Base-by-base conservation (phyloP, 2,113 vertebrate genomes). In the Chaetops frenatus region DNA sequence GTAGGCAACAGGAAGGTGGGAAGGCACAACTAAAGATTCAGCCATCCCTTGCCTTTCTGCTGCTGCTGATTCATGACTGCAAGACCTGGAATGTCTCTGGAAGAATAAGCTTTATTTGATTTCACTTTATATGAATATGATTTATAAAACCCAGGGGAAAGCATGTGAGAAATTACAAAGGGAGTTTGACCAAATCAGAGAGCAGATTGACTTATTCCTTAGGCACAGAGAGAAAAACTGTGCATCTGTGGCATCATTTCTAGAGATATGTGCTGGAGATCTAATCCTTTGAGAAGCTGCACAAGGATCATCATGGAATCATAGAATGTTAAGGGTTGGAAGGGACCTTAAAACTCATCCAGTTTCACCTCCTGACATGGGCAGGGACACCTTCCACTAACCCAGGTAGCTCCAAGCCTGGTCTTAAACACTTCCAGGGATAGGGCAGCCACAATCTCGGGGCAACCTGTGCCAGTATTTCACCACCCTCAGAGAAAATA, bases 131-230 rank as follows among this genome's bases (percentile, higher is more conserved):
- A 40, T 16, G 24, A 71, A 35, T 42, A 58, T 5, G 10, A 85
- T 87, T 89, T 87, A 53, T 86, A 89, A 84, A 92, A 69, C 40
- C 57, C 20, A 53, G 33, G 36, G 61, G 84, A 71, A 89, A 36
- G 40, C 69, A 58, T 4, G 8, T 3, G 36, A 61, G n/a, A 74
- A 71, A 36, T 44, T 79, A 61, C 61, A 17, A 88, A 87, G 61
- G 36, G 53, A 76, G 22, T 64, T 81, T 87, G 77, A 89, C 92
- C 94, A 51, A 56, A 81, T 83, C 57, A 76, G 57, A 57, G 54
- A 87, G 61, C n/a, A 89, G 56, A 88, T 40, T 61, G 77, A 92
- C 45, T 82, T 92, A 92, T 76, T 96, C 70, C 61, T 79, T 18
- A 72, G 70, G 77, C 86, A 79, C 25, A 76, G 25, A 36, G 53